Base-by-base conservation (phyloP, 2,113 vertebrate species). In the Hemiprocne comata region DNA sequence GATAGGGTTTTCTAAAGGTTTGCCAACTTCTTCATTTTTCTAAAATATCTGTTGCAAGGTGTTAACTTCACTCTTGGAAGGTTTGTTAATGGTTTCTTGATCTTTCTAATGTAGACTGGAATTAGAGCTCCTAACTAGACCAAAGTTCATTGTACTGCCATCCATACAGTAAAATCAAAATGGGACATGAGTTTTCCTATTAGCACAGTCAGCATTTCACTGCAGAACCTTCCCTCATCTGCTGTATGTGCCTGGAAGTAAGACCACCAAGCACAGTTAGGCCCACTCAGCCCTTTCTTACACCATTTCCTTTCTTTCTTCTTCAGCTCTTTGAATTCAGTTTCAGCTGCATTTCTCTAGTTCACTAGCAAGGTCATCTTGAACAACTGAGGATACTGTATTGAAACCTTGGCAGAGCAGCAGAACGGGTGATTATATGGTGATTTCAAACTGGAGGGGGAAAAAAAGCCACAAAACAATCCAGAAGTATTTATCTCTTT, bases 181-280 rank as follows among this genome's bases (percentile, higher is more conserved):
- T 26, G 0, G 0, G 2, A n/a, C 10, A 6, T 12, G n/a, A 58
- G 11, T 77, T 76, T 72, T 83, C 7, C 20, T 10, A 1, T 69
- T 51, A 72, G 29, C 10, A 25, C 6, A 11, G 26, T 60, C 61
- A 57, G 29, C 1, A 1, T 65, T 85, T 84, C 17, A 31, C 3
- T 11, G 53, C 14, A 31, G 17, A 80, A 40, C 18, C 46, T 69
- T 67, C 12, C 13, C 10, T 65, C 4, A 1, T 54, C 17, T 79
- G 34, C 15, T 70, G 1, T 60, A 17, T 1, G 0, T 0, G 0
- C 14, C 34, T 87, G 58, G 70, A 23, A 46, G 25, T 82, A 60
- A 50, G 50, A 66, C 50, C 44, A 60, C n/a, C 19, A 34, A 33
- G 34, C 4, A 29, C 1, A 2, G 20, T 58, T 34, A 34, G 36